Percentiles rank a stretch among this genome's conserved stretches.
Conservation (phyloP, 2,888 invertebrate species). For the Drosophila siamana region DNA sequence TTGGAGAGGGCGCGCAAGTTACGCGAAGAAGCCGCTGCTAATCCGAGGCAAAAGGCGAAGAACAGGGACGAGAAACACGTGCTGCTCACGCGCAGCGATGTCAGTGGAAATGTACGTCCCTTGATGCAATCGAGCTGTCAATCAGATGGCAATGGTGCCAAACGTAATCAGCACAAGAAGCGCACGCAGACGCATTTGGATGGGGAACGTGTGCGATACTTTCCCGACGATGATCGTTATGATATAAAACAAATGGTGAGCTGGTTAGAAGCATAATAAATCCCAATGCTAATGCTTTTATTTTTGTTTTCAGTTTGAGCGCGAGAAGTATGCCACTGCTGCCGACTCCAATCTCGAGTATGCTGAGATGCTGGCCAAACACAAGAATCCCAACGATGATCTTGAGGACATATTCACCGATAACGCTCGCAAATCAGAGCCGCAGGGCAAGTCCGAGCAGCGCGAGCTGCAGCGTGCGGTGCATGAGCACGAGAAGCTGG, state of each 20-base stretch:
- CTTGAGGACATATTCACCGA: conserved; percentile 94
- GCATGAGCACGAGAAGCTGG: conserved; percentile 89
- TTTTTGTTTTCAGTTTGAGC: conserved; percentile 88
- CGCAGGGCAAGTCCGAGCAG: conserved; percentile 87
- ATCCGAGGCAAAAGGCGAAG: not conserved
- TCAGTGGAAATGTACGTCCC: conserved; percentile 90
- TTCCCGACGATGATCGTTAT: conserved; percentile 95
- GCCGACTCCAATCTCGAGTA: conserved; percentile 93
- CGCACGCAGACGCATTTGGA: conserved; percentile 89
- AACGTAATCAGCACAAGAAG: conserved; percentile 4
- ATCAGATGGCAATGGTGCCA: conserved; percentile 72
- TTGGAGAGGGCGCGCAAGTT: conserved; percentile 89
- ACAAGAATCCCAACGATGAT: conserved; percentile 89
- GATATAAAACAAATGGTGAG: conserved; percentile 92
- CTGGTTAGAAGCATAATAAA: conserved; percentile 50
- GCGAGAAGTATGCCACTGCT: conserved; percentile 92
- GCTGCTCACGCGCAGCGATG: conserved; percentile 89
- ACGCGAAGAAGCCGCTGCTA: conserved; percentile 64
- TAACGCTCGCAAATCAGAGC: conserved; percentile 89
- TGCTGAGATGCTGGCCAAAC: conserved; percentile 89
- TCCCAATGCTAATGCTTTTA: not conserved
- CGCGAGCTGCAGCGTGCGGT: conserved; percentile 89
- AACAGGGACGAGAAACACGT: conserved; percentile 83
- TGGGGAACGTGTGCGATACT: conserved; percentile 92
- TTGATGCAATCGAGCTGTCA: conserved; percentile 80